Conservation (phyloP, 2,797 vertebrate genomes). For the Coregonus sp. region DNA sequence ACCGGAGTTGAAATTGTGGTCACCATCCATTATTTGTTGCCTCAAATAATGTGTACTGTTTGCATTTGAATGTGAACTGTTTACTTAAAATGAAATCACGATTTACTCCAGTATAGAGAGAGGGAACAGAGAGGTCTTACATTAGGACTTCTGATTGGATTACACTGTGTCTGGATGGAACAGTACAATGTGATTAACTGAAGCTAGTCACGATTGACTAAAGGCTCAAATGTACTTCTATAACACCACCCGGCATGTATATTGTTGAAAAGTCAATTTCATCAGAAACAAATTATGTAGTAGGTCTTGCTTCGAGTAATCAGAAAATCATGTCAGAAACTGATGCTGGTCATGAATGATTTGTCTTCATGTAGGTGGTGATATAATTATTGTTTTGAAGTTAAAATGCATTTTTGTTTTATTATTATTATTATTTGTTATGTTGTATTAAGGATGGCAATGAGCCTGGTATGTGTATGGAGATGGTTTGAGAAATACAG, state of each 20-base stretch:
- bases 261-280: constrained; percentile 12
- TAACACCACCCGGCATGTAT: constrained; percentile 10
- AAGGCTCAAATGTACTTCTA: constrained; percentile 24
- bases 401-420: constrained; percentile 54
- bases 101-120: neutral
- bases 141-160: constrained; percentile 28
- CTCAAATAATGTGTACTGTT: constrained; percentile 30
- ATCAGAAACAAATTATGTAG: constrained; percentile 49
- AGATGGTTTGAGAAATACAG: constrained; percentile 50
- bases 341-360: constrained; percentile 61
- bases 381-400: constrained; percentile 48
- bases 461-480: constrained; percentile 50
- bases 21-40: constrained; percentile 17
- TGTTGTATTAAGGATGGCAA: constrained; percentile 58
- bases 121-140: constrained; percentile 14
- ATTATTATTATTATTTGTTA: constrained; percentile 48
- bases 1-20: constrained; percentile 6
- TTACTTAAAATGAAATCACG: constrained; percentile 15
- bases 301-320: constrained; percentile 50
- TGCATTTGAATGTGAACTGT: constrained; percentile 37
- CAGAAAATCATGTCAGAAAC: constrained; percentile 43
- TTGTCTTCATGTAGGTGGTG: constrained; percentile 51
- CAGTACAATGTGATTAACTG: constrained; percentile 17
- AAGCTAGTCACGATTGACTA: constrained; percentile 39
- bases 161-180: constrained; percentile 6